Evolutionary conservation across 2,797 vertebrate genomes (phyloP).

Genomic region (Myotis findleyi): DNA sequence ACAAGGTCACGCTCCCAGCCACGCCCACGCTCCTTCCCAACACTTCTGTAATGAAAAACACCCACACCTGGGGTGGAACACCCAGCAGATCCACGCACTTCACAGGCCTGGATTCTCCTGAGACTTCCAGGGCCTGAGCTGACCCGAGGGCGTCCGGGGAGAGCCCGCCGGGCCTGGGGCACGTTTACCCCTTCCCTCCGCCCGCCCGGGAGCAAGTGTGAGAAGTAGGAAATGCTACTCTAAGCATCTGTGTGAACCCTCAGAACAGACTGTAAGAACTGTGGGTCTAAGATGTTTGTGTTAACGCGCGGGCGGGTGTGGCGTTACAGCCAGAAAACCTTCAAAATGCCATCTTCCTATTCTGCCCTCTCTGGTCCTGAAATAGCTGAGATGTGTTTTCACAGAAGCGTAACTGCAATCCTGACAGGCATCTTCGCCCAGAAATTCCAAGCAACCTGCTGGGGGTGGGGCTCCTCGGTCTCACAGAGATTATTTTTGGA

Average conservation of each 20-base stretch:
- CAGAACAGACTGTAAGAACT: not conserved
- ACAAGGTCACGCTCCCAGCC: not conserved
- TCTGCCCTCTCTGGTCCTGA: not conserved
- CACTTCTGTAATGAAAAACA: not conserved
- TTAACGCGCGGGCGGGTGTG: not conserved
- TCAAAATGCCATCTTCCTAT: not conserved
- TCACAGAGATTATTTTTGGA: not conserved
- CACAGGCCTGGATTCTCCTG: not conserved
- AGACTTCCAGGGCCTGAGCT: not conserved
- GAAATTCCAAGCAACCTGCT: not conserved
- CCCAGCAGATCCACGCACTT: not conserved
- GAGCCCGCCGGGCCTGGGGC: not conserved
- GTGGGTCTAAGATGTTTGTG: not conserved
- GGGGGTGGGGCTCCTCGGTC: not conserved
- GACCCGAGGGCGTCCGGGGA: accelerated
- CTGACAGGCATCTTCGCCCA: not conserved
- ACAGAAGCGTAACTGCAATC: not conserved
- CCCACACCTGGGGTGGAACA: accelerated
- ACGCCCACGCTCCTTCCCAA: not conserved
- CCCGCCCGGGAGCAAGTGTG: not conserved
- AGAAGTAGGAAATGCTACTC: not conserved
- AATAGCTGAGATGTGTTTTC: not conserved
- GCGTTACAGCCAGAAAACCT: not conserved
- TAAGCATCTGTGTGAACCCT: not conserved
- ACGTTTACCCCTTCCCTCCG: not conserved